phyloP scores from a whole-genome alignment of 2,888 invertebrate genomes.

The Ceratothoa steindachneri region DNA sequence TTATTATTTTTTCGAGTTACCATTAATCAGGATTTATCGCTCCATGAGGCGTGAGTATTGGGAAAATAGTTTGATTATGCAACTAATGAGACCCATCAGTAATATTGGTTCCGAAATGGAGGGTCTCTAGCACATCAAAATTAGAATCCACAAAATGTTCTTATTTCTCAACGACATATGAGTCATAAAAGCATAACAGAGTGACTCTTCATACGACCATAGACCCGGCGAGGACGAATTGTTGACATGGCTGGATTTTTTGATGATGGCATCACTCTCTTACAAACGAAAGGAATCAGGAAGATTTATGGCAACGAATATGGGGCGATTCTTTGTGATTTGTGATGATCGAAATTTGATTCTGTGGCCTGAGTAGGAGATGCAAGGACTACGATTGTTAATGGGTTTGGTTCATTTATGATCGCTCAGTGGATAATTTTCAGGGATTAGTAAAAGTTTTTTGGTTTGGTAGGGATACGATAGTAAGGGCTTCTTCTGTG shows the following conservation, averaged over 20 bases:
- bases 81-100: background rate
- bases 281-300: background rate
- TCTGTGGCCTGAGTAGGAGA: too few relatives aligned
- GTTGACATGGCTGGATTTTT: background rate
- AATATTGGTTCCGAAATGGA: background rate
- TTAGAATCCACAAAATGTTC: background rate
- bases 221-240: background rate
- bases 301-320: background rate
- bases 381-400: too few relatives aligned
- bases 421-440: too few relatives aligned
- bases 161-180: background rate
- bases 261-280: background rate
- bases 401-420: too few relatives aligned
- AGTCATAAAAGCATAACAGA: background rate
- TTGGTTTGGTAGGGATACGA: too few relatives aligned
- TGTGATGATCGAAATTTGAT: too few relatives aligned
- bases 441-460: too few relatives aligned
- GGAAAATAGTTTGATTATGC: background rate
- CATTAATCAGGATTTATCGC: background rate
- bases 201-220: background rate
- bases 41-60: background rate
- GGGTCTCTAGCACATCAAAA: too few relatives aligned
- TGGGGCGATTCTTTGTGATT: background rate
- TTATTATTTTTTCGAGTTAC: background rate
- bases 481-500: too few relatives aligned